Evolutionary conservation across 2,113 vertebrate species (phyloP).

Genomic region (Ctenodactylus gundi): DNA sequence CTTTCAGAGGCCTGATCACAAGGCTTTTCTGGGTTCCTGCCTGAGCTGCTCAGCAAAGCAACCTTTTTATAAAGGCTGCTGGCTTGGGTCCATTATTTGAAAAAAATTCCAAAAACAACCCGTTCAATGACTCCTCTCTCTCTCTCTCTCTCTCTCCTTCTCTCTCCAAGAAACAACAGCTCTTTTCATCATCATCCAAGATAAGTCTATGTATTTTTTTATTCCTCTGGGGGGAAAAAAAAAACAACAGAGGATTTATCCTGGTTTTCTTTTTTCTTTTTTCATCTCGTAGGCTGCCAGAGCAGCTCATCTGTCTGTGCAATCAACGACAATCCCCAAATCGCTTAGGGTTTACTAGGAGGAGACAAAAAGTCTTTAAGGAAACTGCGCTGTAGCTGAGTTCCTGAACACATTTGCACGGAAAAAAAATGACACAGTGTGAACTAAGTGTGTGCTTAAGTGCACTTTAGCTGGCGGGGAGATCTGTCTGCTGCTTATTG

Average conservation of each 20-base stretch:
- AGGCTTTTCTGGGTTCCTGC: neutral
- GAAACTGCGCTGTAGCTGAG: neutral
- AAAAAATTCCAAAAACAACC: neutral
- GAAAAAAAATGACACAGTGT: neutral
- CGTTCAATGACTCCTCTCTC: neutral
- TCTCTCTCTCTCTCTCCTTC: too few relatives aligned
- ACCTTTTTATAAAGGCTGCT: neutral
- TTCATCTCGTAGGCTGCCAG: neutral
- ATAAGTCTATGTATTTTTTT: neutral
- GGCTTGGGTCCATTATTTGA: neutral
- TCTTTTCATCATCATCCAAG: neutral
- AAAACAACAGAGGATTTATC: neutral
- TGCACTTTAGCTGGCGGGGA: neutral
- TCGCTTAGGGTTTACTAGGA: neutral
- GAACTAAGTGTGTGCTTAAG: neutral
- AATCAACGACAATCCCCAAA: neutral
- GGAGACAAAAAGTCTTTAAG: neutral
- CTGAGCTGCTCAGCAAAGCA: neutral
- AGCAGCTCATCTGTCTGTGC: neutral
- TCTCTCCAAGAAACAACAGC: neutral
- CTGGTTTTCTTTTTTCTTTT: neutral
- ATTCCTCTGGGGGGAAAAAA: neutral
- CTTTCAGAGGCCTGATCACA: neutral
- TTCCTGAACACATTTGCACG: neutral
- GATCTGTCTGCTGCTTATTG: neutral